Conservation (phyloP, 2,888 invertebrate species). For the Rhimphoctona megacephalus region DNA sequence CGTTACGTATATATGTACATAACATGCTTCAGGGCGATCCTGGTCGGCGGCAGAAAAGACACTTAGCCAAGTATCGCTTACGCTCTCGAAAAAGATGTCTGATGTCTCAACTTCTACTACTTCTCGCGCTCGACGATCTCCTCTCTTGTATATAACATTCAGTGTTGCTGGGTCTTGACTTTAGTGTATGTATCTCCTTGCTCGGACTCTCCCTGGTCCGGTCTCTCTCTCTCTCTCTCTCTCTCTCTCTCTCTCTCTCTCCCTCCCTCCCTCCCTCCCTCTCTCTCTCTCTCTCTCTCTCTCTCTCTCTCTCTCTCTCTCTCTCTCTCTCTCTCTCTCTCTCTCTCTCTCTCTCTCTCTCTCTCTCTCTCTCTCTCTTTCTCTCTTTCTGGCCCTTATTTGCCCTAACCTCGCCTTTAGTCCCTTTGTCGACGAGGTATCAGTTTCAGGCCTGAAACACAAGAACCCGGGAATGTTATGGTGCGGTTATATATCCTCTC, state of each 20-base stretch:
- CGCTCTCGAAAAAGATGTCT: conserved; percentile 77
- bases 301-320: not conserved
- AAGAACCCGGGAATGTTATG: conserved; percentile 76
- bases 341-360: conserved; percentile 58
- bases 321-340: conserved; percentile 9
- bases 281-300: too few relatives aligned
- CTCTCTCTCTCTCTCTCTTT: conserved; percentile 36
- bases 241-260: conserved; percentile 9
- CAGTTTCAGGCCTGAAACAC: conserved; percentile 79
- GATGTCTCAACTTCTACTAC: conserved; percentile 74
- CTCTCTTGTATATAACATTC: conserved; percentile 47
- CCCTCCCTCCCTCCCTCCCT: conserved; percentile 57
- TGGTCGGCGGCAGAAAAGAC: conserved; percentile 68
- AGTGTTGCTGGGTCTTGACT: not conserved
- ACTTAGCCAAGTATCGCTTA: conserved; percentile 82
- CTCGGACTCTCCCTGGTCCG: conserved; percentile 48
- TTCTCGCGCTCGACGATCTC: conserved; percentile 65
- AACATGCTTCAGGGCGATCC: conserved; percentile 55
- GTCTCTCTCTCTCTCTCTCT: conserved; percentile 27
- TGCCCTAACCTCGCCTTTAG: conserved; percentile 43
- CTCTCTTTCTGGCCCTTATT: conserved; percentile 48
- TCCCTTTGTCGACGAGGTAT: conserved; percentile 74
- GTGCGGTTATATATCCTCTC: conserved; percentile 64
- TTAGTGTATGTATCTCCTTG: conserved; percentile 20
- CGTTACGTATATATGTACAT: conserved; percentile 21